phyloP scores from a whole-genome alignment of 2,888 invertebrate genomes.

The Phaonia tiefii region DNA sequence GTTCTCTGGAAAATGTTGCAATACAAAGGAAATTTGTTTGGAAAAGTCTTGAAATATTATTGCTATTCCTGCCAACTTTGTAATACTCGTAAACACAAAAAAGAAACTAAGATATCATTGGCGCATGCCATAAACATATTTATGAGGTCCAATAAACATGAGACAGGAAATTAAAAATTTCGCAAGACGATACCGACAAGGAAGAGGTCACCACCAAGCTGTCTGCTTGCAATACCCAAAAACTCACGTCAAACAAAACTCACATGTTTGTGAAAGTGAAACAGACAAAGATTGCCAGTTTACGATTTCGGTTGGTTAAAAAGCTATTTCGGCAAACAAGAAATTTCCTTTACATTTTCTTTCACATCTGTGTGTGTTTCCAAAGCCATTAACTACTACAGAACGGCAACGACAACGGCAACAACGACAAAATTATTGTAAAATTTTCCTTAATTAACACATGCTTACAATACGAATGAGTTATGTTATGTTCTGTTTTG shows the following conservation, averaged over 20 bases:
- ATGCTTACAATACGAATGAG: conserved; percentile 60
- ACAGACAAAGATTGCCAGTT: neutral
- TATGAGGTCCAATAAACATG: conserved; percentile 46
- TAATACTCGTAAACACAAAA: neutral
- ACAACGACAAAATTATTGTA: conserved; percentile 44
- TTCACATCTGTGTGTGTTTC: neutral
- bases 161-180: conserved; percentile 22
- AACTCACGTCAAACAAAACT: neutral
- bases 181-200: conserved; percentile 5
- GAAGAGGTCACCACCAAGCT: neutral
- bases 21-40: too few species aligned
- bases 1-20: conserved; percentile 32
- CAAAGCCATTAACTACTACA: neutral
- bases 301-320: neutral
- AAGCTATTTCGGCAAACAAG: neutral
- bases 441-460: conserved; percentile 57
- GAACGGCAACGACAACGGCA: neutral
- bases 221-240: neutral
- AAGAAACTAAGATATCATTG: conserved; percentile 22
- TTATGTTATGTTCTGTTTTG: conserved; percentile 22
- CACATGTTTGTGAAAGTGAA: conserved; percentile 1
- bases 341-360: neutral
- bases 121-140: conserved; percentile 33
- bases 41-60: too few species aligned
- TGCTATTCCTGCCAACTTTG: too few species aligned